phyloP scores from a whole-genome alignment of 2,797 vertebrate genomes.

The Artibeus lituratus region DNA sequence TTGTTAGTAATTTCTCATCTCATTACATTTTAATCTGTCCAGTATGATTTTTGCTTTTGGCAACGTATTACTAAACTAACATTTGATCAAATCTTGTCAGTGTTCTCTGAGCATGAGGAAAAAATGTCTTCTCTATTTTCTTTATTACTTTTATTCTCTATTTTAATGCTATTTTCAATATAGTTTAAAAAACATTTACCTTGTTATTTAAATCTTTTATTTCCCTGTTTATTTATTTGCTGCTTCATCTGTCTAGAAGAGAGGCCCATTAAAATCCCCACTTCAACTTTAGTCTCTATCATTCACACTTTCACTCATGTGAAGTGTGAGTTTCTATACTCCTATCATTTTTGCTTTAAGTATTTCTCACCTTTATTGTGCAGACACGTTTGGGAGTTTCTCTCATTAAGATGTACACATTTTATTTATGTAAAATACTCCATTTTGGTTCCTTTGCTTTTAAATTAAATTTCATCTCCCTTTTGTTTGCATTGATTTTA shows the following conservation, averaged over 20 bases:
- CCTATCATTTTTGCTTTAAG: neutral
- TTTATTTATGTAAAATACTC: slow-evolving; percentile 21
- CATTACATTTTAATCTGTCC: slow-evolving; percentile 62
- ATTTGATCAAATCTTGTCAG: slow-evolving; percentile 52
- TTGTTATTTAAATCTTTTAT: slow-evolving; percentile 18
- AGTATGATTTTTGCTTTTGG: slow-evolving; percentile 55
- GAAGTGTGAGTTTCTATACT: neutral
- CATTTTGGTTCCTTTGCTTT: neutral
- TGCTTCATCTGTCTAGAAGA: neutral
- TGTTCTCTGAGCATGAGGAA: slow-evolving; percentile 7
- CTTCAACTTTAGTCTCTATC: neutral
- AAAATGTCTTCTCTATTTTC: slow-evolving; percentile 41
- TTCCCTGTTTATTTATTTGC: slow-evolving; percentile 23
- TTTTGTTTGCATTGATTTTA: neutral
- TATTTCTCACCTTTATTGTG: slow-evolving; percentile 24
- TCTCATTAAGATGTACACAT: neutral
- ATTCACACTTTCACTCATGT: neutral
- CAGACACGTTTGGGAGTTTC: neutral
- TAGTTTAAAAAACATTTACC: slow-evolving; percentile 12
- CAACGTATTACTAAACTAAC: slow-evolving; percentile 58
- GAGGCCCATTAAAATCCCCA: neutral
- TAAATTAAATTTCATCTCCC: slow-evolving; percentile 15
- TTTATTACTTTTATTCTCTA: slow-evolving; percentile 12
- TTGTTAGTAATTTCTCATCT: slow-evolving; percentile 67
- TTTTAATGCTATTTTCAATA: slow-evolving; percentile 31